Base-by-base conservation (phyloP, 2,888 invertebrate genomes). In the Rotaria magnacalcarata region DNA sequence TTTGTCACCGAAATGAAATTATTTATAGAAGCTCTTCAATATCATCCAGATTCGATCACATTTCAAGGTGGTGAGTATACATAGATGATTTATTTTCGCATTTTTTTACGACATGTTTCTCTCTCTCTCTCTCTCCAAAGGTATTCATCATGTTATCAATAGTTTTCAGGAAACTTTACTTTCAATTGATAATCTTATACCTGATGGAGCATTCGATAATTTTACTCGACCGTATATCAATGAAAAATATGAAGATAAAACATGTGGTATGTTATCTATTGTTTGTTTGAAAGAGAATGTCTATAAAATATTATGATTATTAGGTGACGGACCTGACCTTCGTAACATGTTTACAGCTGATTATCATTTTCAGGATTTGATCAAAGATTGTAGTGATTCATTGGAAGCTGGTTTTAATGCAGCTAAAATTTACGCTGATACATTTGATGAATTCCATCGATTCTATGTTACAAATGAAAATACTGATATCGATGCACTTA, bases 171-270 rank as follows among this genome's bases (percentile, higher is more conserved):
- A 84, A 14, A 86, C 86, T 8, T 84, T 86, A 60, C 80, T 86
- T n/a, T 58, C 58, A 60, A 75, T 95, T 43, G 93, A 93, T 88
- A 94, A 94, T 87, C 94, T 94, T 86, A 93, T 95, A 0, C 93
- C 94, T 67, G 95, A 96, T 88, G 92, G 93, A 2, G 90, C 92
- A 43, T 94, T 94, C 89, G 92, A 93, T 88, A 93, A 94, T 85
- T 95, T 95, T 89, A 95, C 95, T 27, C 6, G 94, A 87, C 96
- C 96, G 0, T 93, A 94, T 34, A 94, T 96, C 87, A 95, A 95
- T 93, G 94, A 94, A 34, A 94, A 95, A 89, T 93, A 94, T 89
- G 94, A 95, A 88, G 94, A 94, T 80, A 93, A 94, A 90, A 93
- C 94, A 0, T 94, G 94, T 86, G 94, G 80, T 80, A 80, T n/a